A percentile compares a stretch with the other conserved stretches of the same genome.
Evolutionary conservation across 2,888 invertebrate species (phyloP).

Genomic region (Molorchus minor): DNA sequence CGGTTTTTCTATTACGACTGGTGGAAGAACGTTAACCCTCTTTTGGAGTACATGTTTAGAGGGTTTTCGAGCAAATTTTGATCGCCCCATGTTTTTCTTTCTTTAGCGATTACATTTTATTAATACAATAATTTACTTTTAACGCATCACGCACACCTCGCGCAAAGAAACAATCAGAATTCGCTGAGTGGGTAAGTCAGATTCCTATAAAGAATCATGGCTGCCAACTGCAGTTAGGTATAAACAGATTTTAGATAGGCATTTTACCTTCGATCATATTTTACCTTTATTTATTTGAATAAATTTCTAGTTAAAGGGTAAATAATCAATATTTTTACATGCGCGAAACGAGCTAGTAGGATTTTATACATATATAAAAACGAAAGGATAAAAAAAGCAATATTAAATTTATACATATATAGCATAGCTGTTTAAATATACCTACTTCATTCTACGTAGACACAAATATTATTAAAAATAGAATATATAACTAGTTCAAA

Average conservation of each 20-base stretch:
- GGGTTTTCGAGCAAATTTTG: conserved; percentile 89
- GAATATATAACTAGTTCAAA: too few relatives aligned
- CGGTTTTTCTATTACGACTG: conserved; percentile 55
- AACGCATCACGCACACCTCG: conserved; percentile 53
- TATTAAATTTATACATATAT: too few relatives aligned
- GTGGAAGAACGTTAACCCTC: conserved; percentile 81
- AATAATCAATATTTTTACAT: conserved; percentile 2
- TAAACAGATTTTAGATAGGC: not conserved
- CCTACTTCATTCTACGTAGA: too few relatives aligned
- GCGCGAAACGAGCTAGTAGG: too few relatives aligned
- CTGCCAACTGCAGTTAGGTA: not conserved
- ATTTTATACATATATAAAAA: too few relatives aligned
- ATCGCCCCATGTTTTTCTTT: conserved; percentile 72
- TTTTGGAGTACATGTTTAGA: conserved; percentile 87
- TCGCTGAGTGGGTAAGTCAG: conserved; percentile 30
- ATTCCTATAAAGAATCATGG: conserved; percentile 1
- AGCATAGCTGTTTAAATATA: too few relatives aligned
- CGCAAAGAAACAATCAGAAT: conserved; percentile 35
- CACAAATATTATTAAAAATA: too few relatives aligned
- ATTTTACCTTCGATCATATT: too few relatives aligned
- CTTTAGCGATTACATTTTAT: conserved; percentile 54
- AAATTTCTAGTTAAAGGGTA: not conserved
- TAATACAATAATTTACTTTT: conserved; percentile 47
- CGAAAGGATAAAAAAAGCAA: too few relatives aligned
- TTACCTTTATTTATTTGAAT: too few relatives aligned